Evolutionary conservation across 2,888 invertebrate species (phyloP).

Genomic region (Matsumyia berberina): DNA sequence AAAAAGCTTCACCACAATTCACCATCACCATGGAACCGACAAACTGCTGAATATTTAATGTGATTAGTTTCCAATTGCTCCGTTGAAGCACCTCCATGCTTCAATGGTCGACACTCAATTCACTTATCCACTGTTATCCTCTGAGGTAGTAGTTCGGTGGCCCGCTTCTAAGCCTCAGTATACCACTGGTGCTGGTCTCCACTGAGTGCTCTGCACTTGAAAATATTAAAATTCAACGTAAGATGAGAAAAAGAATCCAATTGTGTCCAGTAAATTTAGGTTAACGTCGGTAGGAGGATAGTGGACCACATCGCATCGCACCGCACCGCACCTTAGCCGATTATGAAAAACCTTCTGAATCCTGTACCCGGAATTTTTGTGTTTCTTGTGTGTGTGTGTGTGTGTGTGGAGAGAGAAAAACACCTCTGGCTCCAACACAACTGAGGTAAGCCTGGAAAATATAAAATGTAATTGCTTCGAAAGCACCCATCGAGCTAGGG

Average conservation of each 20-base stretch:
- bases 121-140: conserved; percentile 49
- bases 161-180: background rate
- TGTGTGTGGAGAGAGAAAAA: conserved; percentile 32
- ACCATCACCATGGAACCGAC: conserved; percentile 28
- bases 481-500: conserved; percentile 36
- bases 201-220: conserved; percentile 54
- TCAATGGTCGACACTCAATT: conserved; percentile 62
- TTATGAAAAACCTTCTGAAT: conserved; percentile 45
- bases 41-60: conserved; percentile 66
- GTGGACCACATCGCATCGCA: no score
- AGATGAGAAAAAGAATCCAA: conserved; percentile 54
- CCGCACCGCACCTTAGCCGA: conserved; percentile 48
- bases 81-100: conserved; percentile 50
- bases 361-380: conserved; percentile 24
- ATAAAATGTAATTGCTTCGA: conserved; percentile 65
- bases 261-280: conserved; percentile 71
- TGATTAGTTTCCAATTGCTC: conserved; percentile 66
- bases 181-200: background rate
- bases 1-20: conserved; percentile 31
- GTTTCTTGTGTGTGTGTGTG: background rate
- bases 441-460: conserved; percentile 32
- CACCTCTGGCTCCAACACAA: background rate
- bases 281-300: conserved; percentile 52
- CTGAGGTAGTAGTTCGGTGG: conserved; percentile 19
- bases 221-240: conserved; percentile 71